phyloP scores from a whole-genome alignment of 2,113 vertebrate genomes.

The Oncorhynchus kisutch region DNA sequence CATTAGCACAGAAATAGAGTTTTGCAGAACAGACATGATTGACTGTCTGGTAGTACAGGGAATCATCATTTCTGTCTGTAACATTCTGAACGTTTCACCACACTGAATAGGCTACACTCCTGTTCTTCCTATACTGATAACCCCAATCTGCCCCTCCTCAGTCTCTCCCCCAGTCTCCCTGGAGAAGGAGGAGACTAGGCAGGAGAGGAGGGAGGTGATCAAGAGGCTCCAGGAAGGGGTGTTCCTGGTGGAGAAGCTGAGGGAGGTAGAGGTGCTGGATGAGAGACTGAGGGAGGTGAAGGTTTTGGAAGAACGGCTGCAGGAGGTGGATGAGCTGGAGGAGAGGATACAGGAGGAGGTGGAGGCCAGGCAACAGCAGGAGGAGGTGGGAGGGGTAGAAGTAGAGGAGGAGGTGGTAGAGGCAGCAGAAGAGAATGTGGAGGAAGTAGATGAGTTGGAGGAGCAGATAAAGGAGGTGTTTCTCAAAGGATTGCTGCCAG shows the following conservation, averaged over 20 bases:
- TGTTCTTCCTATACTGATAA: not conserved
- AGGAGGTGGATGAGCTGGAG: constrained; percentile 50
- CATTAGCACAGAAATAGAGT: too few species aligned
- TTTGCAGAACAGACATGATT: too few species aligned
- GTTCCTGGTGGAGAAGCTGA: constrained; percentile 38
- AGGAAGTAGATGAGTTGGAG: constrained; percentile 54
- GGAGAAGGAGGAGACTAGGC: constrained; percentile 29
- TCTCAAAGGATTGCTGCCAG: constrained; percentile 50
- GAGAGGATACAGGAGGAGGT: constrained; percentile 31
- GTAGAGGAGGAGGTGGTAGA: constrained; percentile 1
- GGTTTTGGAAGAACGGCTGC: constrained; percentile 57
- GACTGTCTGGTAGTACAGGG: too few species aligned
- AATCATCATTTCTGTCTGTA: too few species aligned
- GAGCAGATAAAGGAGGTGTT: constrained; percentile 63
- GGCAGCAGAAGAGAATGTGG: constrained; percentile 14
- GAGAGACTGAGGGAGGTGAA: constrained; percentile 54
- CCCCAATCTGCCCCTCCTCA: constrained; percentile 13
- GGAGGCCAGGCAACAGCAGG: not conserved
- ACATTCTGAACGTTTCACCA: too few species aligned
- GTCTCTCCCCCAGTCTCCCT: constrained; percentile 30
- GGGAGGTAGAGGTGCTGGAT: constrained; percentile 46
- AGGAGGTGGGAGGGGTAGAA: not conserved
- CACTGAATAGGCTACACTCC: not conserved
- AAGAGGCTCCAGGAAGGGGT: constrained; percentile 36
- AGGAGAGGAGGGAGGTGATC: constrained; percentile 29